phyloP scores from a whole-genome alignment of 2,797 vertebrate genomes.

The Oophaga sylvatica region DNA sequence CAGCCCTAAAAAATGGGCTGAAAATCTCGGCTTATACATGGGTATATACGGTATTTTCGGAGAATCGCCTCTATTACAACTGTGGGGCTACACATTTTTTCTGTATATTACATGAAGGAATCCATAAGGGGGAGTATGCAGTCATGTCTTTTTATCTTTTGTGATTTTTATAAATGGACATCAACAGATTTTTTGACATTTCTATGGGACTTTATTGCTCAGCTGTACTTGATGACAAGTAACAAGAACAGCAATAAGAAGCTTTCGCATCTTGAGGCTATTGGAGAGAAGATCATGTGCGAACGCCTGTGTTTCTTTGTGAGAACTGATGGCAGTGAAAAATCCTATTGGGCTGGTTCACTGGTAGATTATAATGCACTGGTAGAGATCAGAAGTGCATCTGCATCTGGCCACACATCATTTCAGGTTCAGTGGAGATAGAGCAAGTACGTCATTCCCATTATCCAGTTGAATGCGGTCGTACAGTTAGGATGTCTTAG shows the following conservation, averaged over 20 bases:
- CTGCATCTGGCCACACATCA: constrained; percentile 55
- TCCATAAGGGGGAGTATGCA: too few species aligned
- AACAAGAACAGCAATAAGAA: background rate
- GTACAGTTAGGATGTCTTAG: constrained; percentile 34
- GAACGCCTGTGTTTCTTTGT: constrained; percentile 27
- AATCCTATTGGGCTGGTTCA: constrained; percentile 33
- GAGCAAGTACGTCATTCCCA: constrained; percentile 52
- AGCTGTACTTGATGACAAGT: background rate
- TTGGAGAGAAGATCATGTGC: constrained; percentile 12
- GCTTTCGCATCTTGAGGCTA: background rate
- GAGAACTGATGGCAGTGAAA: constrained; percentile 32
- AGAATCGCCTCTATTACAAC: too few species aligned
- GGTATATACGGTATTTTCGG: too few species aligned
- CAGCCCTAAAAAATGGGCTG: too few species aligned
- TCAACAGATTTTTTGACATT: background rate
- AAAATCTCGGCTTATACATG: too few species aligned
- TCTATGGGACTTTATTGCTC: background rate
- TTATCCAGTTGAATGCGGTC: constrained; percentile 58
- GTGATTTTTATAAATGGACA: background rate
- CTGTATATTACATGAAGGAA: too few species aligned
- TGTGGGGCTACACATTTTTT: too few species aligned
- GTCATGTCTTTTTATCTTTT: background rate
- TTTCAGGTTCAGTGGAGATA: constrained; percentile 55
- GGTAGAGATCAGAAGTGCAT: constrained; percentile 55
- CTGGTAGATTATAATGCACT: constrained; percentile 54